Evolutionary conservation across 2,888 invertebrate genomes (phyloP), one percentile per base, ranked within the genome.

Genomic region (Melieria picta): DNA sequence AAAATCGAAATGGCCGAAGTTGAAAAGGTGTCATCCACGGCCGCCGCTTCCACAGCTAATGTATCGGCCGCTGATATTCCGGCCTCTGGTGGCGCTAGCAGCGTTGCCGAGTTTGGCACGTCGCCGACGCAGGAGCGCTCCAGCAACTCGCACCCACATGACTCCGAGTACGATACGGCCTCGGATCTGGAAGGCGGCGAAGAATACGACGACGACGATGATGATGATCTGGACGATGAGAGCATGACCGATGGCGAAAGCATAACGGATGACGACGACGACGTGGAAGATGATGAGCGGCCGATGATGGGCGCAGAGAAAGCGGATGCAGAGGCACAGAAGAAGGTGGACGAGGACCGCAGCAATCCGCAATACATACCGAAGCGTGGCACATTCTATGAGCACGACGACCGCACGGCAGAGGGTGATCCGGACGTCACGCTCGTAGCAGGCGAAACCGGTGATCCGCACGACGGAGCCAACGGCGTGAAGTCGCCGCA

Each of bases 301-400:
- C 91, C 93, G 78, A 88, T 91, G 71, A 92, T 91, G 79, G 90
- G 92, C 84, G 92, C 93, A 65, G 89, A 89, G 69, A 88, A 87
- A 46, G 77, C 80, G 13, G 91, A 91, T 76, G 88, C 89, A 47
- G 91, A 91, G 76, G 88, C 90, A 0, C 90, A 91, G 72, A 92
- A 93, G 76, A 91, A 94, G 77, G 91, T 97, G 3, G 98, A 98
- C 83, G 97, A 98, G 84, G 98, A 98, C 84, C 90, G 95, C 57
- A 93, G 97, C 84, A 98, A 98, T 88, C 98, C 98, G 1, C 98
- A 98, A 82, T 98, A 97, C 87, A 97, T 98, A 78, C 98, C 98
- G 0, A 96, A 98, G 85, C 90, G 94, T 77, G 98, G 98, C 0
- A 95, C 95, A 0, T 98, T 98, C 86, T 98, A 98, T 82, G 98